Base-by-base conservation (phyloP, 2,113 vertebrate species). In the Stictonetta naevosa region DNA sequence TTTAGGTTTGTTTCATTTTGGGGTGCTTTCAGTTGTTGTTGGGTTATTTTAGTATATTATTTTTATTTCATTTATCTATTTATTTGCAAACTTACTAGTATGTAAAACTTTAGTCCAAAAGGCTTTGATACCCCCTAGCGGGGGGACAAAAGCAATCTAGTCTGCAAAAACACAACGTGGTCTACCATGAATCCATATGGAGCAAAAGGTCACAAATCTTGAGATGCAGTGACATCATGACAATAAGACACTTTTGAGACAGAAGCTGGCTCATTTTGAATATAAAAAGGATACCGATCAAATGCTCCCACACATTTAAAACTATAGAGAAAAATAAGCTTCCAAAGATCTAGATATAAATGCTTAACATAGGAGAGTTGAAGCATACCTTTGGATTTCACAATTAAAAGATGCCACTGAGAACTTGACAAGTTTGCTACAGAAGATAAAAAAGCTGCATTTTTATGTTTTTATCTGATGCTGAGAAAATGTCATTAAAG, bases 141-240 rank as follows among this genome's bases (percentile, higher is more conserved):
- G 98, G 98, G 97, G 97, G 98, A 99, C 98, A 98, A 99, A 98
- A 98, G 98, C 98, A 98, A 98, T 98, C 97, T 97, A 97, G 97
- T 96, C 97, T 96, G 97, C 98, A 96, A 97, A 97, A 98, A 97
- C 95, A 97, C 96, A 94, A 98, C 66, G 92, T 98, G 98, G 98
- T 98, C 97, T 98, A 97, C 98, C 98, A 98, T 98, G 98, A 99
- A 99, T 98, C 98, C 98, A 98, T 98, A 98, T 98, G 98, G 98
- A 98, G 98, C 98, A 99, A 98, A 98, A 99, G 99, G 99, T 99
- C 99, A 99, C 98, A 98, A 97, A 98, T 98, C 98, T 99, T 99
- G 98, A 99, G 99, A 98, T 97, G 99, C 97, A 95, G 98, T 99
- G 99, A 99, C 99, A 99, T 98, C 98, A 99, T 98, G 98, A 99